Evolutionary conservation across 2,888 invertebrate genomes (phyloP), one percentile per base, ranked within the genome.

Genomic region (Lasioglossum calceatum): DNA sequence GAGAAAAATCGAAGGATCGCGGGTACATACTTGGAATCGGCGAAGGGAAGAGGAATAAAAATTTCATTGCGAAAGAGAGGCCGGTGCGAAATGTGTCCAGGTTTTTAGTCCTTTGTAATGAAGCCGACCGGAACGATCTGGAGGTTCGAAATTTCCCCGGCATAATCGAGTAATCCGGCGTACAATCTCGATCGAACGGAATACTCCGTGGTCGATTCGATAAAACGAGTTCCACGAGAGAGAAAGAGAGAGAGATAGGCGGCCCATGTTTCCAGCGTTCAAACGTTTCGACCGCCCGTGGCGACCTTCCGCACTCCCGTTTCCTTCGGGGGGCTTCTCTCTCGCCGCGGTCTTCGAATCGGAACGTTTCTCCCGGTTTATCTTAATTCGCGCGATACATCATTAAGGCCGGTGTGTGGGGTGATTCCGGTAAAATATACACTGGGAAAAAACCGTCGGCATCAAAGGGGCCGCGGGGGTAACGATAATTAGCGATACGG

Each of bases 341-440:
- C 54, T 27, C 54, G 73, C 36, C 54, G 58, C 32, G 36, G 73
- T 77, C 76, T 44, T 58, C 85, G 76, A 61, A 64, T 64, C 76
- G 54, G 58, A 67, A 79, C 76, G 58, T 79, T 77, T 76, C 84
- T 83, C 76, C 80, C 70, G 70, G 70, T 85, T 86, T 86, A 86
- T 85, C 86, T 86, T 85, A 86, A 86, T 86, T 85, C 86, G 39
- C 86, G 86, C 86, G 86, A 86, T 86, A 86, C 86, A 85, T 85
- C 86, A 86, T 85, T 86, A 86, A 85, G 81, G n/a, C 10, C 77
- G 64, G 71, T 39, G 81, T 67, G 81, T 77, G 54, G 64, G 74
- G 86, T 75, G 85, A 85, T 86, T 85, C 86, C 81, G 78, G 86
- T 81, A 85, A 86, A 85, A 85, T 86, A 86, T 85, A 81, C 61